Conservation (phyloP, 2,888 invertebrate genomes). For the Campoletis raptor region DNA sequence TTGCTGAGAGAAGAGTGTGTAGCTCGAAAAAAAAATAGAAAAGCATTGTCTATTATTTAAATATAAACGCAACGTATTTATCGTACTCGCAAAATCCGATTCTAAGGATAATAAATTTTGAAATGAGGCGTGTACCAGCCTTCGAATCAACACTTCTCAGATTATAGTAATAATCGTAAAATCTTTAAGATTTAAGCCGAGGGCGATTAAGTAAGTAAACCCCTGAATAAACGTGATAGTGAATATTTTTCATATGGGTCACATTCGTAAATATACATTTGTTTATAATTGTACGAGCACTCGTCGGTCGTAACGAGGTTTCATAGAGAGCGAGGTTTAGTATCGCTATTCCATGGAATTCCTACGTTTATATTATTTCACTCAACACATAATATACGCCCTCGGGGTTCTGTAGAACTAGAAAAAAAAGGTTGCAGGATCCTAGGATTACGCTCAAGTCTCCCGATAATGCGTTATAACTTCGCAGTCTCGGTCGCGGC, state of each 20-base stretch:
- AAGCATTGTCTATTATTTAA: neutral
- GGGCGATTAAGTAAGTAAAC: constrained; percentile 2
- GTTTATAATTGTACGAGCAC: constrained; percentile 21
- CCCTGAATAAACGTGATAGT: neutral
- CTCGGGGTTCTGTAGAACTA: constrained; percentile 32
- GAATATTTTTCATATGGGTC: neutral
- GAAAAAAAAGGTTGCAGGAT: constrained; percentile 44
- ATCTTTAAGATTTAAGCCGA: neutral
- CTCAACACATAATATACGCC: constrained; percentile 40
- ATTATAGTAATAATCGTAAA: constrained; percentile 12
- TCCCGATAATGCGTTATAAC: constrained; percentile 59
- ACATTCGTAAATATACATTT: constrained; percentile 18
- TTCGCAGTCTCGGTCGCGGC: constrained; percentile 40
- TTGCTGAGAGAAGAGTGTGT: neutral
- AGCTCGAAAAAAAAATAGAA: neutral
- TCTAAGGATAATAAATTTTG: neutral
- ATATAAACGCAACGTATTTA: neutral
- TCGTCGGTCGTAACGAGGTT: constrained; percentile 45
- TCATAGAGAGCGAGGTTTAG: constrained; percentile 50
- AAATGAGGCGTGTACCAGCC: neutral
- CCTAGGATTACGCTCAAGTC: constrained; percentile 58
- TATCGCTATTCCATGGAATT: constrained; percentile 53
- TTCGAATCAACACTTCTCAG: neutral
- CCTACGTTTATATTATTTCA: constrained; percentile 57
- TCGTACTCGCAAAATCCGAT: neutral